A percentile compares a stretch with the other conserved stretches of the same genome.
phyloP scores from a whole-genome alignment of 2,888 invertebrate genomes.

The Amphipyra berbera region DNA sequence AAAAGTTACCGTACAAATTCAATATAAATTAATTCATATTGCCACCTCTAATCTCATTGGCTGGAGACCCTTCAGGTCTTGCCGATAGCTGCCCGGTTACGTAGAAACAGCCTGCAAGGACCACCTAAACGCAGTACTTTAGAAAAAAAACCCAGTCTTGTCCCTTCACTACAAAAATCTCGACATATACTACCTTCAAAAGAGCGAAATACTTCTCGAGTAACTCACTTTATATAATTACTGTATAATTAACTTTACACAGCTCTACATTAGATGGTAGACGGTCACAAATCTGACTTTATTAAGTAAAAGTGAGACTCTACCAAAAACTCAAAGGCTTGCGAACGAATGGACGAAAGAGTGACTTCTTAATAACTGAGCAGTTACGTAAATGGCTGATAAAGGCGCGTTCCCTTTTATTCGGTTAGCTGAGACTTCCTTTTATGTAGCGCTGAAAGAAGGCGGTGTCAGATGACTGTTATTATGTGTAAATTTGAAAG shows the following conservation, averaged over 20 bases:
- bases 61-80: no score
- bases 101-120: no score
- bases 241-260: slow-evolving; percentile 4
- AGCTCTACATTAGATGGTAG: slow-evolving; percentile 28
- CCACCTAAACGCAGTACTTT: no score
- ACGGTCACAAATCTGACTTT: slow-evolving; percentile 27
- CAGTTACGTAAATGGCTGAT: slow-evolving; percentile 44
- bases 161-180: neutral
- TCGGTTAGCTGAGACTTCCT: slow-evolving; percentile 25
- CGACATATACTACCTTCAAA: slow-evolving; percentile 3
- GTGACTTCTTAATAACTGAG: slow-evolving; percentile 48
- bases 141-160: no score
- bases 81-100: no score
- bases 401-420: slow-evolving; percentile 38
- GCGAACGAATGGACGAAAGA: slow-evolving; percentile 18
- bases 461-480: slow-evolving; percentile 14
- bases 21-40: no score
- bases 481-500: slow-evolving; percentile 26
- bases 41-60: no score
- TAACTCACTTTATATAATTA: slow-evolving; percentile 13
- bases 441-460: slow-evolving; percentile 26
- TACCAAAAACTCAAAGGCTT: slow-evolving; percentile 23
- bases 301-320: slow-evolving; percentile 3
- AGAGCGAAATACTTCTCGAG: neutral
- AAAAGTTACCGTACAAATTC: no score